Evolutionary conservation across 1,140 invertebrate genomes (phyloP).

Genomic region (Drosophila azteca): DNA sequence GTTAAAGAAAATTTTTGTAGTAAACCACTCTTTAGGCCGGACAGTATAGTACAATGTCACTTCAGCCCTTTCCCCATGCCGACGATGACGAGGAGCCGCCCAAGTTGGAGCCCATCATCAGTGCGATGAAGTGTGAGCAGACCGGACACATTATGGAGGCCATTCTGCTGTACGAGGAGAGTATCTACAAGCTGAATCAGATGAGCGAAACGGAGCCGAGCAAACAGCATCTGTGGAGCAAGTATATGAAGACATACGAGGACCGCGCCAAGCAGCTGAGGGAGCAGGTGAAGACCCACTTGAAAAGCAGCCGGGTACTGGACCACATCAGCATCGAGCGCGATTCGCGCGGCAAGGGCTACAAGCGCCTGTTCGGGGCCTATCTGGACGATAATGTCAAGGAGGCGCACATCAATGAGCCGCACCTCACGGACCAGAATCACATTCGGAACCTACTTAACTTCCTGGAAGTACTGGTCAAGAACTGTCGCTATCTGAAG

Average conservation of each 20-base stretch:
- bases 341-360: constrained; percentile 62
- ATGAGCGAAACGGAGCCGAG: constrained; percentile 47
- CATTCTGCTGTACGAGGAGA: constrained; percentile 70
- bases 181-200: constrained; percentile 60
- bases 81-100: constrained; percentile 45
- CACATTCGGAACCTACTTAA: constrained; percentile 67
- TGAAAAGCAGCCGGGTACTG: constrained; percentile 60
- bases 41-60: constrained; percentile 37
- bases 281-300: constrained; percentile 67
- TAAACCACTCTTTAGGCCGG: not conserved
- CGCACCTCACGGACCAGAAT: constrained; percentile 53
- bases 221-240: constrained; percentile 46
- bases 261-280: constrained; percentile 53
- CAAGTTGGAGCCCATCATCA: constrained; percentile 53
- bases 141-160: constrained; percentile 73
- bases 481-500: constrained; percentile 73
- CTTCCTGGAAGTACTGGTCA: constrained; percentile 69
- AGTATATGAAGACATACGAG: constrained; percentile 66
- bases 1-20: constrained; percentile 13
- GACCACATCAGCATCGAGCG: constrained; percentile 62
- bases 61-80: constrained; percentile 18
- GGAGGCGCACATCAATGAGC: constrained; percentile 72
- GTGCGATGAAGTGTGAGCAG: constrained; percentile 67
- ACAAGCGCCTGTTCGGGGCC: constrained; percentile 66
- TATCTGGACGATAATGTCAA: constrained; percentile 66